Evolutionary conservation across 1,140 invertebrate genomes (phyloP).

Genomic region (Drosophila ambigua): DNA sequence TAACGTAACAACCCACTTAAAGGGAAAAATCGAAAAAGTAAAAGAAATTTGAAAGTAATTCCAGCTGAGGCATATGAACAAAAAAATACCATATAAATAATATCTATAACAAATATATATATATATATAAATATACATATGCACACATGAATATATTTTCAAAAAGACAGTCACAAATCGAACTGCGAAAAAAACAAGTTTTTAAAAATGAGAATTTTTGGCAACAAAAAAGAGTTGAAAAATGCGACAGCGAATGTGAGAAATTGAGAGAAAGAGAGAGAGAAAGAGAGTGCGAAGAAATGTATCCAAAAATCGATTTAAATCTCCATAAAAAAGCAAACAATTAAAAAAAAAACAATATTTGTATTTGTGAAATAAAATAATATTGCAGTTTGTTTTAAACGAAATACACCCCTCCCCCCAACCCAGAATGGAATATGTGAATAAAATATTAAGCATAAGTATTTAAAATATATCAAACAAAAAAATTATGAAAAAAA

Average conservation of each 20-base stretch:
- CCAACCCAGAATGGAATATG: conserved; percentile 68
- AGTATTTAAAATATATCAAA: conserved; percentile 82
- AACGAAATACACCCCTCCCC: conserved; percentile 39
- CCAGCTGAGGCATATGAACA: conserved; percentile 47
- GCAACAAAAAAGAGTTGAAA: conserved; percentile 20
- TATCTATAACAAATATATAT: conserved; percentile 35
- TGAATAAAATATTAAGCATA: conserved; percentile 79
- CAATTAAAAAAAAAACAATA: conserved; percentile 9
- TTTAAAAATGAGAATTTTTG: conserved; percentile 39
- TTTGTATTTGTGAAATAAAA: conserved; percentile 77
- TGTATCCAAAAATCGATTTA: conserved; percentile 31
- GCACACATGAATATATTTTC: conserved; percentile 50
- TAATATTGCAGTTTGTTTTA: conserved; percentile 78
- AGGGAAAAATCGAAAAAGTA: conserved; percentile 1
- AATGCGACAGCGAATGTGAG: conserved; percentile 3
- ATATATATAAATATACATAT: conserved; percentile 39
- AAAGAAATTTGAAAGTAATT: conserved; percentile 43
- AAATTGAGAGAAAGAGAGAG: not conserved
- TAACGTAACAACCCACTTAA: conserved; percentile 3
- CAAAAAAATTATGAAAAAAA: conserved; percentile 66
- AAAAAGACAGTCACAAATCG: conserved; percentile 50
- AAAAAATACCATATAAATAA: conserved; percentile 40
- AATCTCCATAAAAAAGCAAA: conserved; percentile 43
- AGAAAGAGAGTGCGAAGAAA: not conserved
- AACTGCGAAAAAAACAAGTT: conserved; percentile 43